These are phyloP conservation scores for Accipiter cooperii DNA, from an alignment of 2,113 vertebrate species.

Conservation along the genomic window DNA sequence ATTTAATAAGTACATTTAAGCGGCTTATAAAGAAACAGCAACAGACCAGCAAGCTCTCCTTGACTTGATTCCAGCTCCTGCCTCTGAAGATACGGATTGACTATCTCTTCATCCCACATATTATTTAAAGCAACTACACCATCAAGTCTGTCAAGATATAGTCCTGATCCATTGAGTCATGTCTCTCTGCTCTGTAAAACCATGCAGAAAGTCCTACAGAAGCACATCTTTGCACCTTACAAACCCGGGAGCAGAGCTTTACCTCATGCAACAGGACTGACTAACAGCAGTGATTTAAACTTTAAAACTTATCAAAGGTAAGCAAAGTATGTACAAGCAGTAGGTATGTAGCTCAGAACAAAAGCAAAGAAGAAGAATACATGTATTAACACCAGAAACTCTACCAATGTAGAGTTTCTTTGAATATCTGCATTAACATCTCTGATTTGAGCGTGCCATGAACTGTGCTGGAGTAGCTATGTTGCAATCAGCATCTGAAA, in stretches of 20 bases:
- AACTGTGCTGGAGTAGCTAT: neutral
- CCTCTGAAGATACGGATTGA: neutral
- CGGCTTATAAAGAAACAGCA: neutral
- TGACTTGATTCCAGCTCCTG: neutral
- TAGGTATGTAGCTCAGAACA: neutral
- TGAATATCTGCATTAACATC: neutral
- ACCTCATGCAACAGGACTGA: neutral
- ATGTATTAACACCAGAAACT: neutral
- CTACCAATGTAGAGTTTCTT: neutral
- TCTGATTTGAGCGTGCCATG: neutral
- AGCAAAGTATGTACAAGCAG: neutral
- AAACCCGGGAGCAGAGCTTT: neutral
- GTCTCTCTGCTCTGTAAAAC: neutral
- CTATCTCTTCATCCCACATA: neutral
- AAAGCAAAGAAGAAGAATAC: neutral
- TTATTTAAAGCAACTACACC: neutral
- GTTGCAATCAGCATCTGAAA: neutral
- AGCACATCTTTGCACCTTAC: neutral
- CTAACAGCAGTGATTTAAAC: neutral
- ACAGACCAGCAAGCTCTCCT: neutral
- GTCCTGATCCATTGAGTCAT: neutral
- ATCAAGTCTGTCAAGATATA: neutral
- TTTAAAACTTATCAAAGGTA: neutral
- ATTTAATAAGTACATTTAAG: neutral
- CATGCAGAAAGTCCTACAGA: neutral